These are phyloP conservation scores for Eupithecia insigniata DNA, from an alignment of 2,888 invertebrate species.

Conservation along the genomic window DNA sequence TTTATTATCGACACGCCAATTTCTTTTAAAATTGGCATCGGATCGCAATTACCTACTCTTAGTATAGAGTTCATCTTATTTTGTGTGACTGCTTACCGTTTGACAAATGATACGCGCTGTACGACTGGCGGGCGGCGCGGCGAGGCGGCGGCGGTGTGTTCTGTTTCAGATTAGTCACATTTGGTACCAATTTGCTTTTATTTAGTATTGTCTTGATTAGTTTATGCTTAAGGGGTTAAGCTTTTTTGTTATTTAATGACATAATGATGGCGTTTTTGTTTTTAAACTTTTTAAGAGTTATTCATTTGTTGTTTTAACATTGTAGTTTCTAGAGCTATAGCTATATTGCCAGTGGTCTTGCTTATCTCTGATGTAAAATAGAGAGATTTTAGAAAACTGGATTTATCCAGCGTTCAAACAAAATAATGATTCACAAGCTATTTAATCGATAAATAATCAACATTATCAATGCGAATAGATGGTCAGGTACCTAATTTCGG, in stretches of 20 bases:
- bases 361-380: not conserved
- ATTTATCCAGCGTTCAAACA: not conserved
- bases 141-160: too few relatives aligned
- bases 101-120: constrained; percentile 56
- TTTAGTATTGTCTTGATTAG: constrained; percentile 16
- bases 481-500: not conserved
- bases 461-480: not conserved
- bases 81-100: constrained; percentile 52
- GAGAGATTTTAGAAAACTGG: too few relatives aligned
- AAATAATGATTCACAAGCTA: not conserved
- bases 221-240: not conserved
- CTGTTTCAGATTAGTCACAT: constrained; percentile 41
- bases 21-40: constrained; percentile 31
- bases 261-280: not conserved
- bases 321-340: not conserved
- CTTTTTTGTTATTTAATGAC: not conserved
- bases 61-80: constrained; percentile 47
- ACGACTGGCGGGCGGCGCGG: too few relatives aligned
- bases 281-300: not conserved
- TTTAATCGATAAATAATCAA: not conserved
- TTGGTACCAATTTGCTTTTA: constrained; percentile 45
- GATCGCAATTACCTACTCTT: constrained; percentile 23
- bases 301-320: not conserved
- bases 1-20: constrained; percentile 20
- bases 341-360: too few relatives aligned